Evolutionary conservation across 2,113 vertebrate species (phyloP).

Genomic region (Pleuronectes platessa): DNA sequence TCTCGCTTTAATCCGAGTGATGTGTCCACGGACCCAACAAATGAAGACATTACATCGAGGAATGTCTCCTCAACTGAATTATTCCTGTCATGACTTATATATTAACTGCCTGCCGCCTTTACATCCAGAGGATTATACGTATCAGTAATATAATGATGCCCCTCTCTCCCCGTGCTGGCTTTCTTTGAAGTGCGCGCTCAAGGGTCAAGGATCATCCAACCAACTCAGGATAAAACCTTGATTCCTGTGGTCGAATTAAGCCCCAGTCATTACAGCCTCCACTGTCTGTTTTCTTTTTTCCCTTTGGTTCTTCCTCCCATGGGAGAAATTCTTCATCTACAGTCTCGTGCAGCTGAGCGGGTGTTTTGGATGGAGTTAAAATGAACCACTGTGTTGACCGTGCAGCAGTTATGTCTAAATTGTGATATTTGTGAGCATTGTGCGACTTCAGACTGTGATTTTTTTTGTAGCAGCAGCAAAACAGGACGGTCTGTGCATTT

Average conservation of each 20-base stretch:
- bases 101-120: slow-evolving; percentile 66
- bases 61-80: slow-evolving; percentile 49
- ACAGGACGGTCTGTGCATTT: not conserved
- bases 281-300: slow-evolving; percentile 13
- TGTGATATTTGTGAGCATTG: slow-evolving; percentile 20
- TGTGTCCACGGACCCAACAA: slow-evolving; percentile 14
- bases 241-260: slow-evolving; percentile 56
- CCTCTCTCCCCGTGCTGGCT: slow-evolving; percentile 17
- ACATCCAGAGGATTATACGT: slow-evolving; percentile 69
- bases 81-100: slow-evolving; percentile 51
- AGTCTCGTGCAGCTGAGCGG: slow-evolving; percentile 53
- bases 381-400: slow-evolving; percentile 60
- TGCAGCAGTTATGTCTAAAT: slow-evolving; percentile 46
- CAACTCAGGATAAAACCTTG: slow-evolving; percentile 50
- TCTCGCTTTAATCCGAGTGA: slow-evolving; percentile 53
- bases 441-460: slow-evolving; percentile 33
- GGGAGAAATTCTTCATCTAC: slow-evolving; percentile 58
- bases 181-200: slow-evolving; percentile 58
- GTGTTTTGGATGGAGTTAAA: slow-evolving; percentile 47
- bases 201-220: slow-evolving; percentile 68
- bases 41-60: slow-evolving; percentile 51
- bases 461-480: slow-evolving; percentile 23
- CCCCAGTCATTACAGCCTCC: slow-evolving; percentile 2
- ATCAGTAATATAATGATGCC: slow-evolving; percentile 71
- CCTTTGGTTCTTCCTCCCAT: slow-evolving; percentile 24